A percentile compares a stretch with the other conserved stretches of the same genome.
phyloP scores from a whole-genome alignment of 2,797 vertebrate species.

The Notolabrus celidotus region DNA sequence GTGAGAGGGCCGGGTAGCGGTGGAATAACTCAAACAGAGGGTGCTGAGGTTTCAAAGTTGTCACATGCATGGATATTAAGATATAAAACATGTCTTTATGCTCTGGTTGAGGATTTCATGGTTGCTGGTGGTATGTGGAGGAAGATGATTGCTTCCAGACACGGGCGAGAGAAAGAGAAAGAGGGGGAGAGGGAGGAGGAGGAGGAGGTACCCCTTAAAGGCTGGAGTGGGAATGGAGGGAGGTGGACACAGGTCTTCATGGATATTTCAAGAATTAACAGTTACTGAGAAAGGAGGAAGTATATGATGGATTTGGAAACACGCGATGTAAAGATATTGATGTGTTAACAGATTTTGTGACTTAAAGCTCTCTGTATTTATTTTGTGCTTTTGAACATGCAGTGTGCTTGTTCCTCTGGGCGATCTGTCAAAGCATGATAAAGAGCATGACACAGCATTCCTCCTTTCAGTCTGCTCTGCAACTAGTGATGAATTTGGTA shows the following conservation, averaged over 20 bases:
- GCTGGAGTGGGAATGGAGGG: constrained; percentile 46
- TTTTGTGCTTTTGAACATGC: background rate
- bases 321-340: background rate
- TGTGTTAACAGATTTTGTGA: background rate
- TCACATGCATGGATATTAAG: constrained; percentile 80
- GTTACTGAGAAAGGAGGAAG: constrained; percentile 2
- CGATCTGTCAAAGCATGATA: constrained; percentile 11
- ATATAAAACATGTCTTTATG: constrained; percentile 84
- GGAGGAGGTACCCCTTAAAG: constrained; percentile 54
- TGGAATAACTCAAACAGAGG: constrained; percentile 63
- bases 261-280: constrained; percentile 53
- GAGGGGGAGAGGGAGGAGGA: constrained; percentile 25
- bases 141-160: constrained; percentile 86
- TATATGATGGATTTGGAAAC: background rate
- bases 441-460: constrained; percentile 22
- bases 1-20: constrained; percentile 34
- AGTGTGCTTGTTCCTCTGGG: background rate
- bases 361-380: background rate
- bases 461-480: constrained; percentile 13
- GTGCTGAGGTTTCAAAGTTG: constrained; percentile 75
- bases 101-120: constrained; percentile 81
- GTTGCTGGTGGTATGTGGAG: constrained; percentile 79
- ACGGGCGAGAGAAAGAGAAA: constrained; percentile 39
- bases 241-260: constrained; percentile 37
- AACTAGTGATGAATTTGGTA: constrained; percentile 26